Conservation (phyloP, 2,797 vertebrate species). For the Darevskia mixta region DNA sequence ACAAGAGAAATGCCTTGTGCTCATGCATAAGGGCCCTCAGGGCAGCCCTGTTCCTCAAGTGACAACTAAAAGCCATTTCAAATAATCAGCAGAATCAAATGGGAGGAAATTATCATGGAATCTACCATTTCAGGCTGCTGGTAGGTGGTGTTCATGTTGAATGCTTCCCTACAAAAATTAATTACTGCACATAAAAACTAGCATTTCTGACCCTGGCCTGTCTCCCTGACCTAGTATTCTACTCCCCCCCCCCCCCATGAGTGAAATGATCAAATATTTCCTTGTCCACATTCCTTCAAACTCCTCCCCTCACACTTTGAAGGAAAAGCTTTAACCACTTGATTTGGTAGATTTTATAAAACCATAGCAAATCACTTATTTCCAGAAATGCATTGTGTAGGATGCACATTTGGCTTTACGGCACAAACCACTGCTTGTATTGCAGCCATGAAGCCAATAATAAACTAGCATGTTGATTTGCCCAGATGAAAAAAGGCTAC, state of each 20-base stretch:
- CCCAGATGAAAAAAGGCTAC: constrained; percentile 17
- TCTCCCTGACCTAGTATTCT: neutral
- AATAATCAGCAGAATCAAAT: neutral
- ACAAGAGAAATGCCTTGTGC: neutral
- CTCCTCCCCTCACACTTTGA: neutral
- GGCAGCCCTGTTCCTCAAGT: neutral
- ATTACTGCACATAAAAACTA: neutral
- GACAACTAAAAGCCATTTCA: neutral
- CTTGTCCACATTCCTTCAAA: neutral
- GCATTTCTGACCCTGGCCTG: neutral
- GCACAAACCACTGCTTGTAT: neutral
- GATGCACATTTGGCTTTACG: neutral
- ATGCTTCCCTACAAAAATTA: neutral
- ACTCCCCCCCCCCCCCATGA: too few relatives aligned
- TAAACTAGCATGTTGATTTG: neutral
- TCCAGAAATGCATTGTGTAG: neutral
- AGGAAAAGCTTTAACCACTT: neutral
- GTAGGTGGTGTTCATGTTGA: neutral
- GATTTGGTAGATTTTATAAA: neutral
- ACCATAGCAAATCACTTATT: neutral
- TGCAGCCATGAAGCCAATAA: neutral
- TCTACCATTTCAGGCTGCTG: neutral
- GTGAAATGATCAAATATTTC: neutral
- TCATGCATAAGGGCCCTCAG: neutral
- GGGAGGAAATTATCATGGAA: neutral